A percentile compares a stretch with the other conserved stretches of the same genome.
Evolutionary conservation across 2,797 vertebrate species (phyloP).

Genomic region (Buceros bicornis): DNA sequence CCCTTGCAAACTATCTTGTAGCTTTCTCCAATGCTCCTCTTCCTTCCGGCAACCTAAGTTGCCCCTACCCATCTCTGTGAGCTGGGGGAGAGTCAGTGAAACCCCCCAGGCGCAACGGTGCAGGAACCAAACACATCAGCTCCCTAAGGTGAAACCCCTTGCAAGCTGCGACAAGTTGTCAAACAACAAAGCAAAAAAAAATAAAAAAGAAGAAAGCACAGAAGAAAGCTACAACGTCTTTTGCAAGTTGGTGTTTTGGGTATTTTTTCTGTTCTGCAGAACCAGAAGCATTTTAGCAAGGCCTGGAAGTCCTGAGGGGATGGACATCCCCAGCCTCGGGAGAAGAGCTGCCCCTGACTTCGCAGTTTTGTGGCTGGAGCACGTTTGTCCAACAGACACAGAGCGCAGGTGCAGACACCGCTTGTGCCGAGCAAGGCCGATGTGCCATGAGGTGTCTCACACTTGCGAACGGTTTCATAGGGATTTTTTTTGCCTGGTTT

Average conservation of each 20-base stretch:
- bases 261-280: neutral
- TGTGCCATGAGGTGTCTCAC: no score
- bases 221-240: neutral
- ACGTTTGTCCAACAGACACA: accelerated
- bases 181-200: neutral
- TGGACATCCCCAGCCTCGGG: neutral
- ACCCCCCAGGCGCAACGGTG: accelerated
- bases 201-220: accelerated
- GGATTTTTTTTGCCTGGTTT: neutral
- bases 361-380: neutral
- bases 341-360: neutral
- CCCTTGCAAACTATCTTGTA: neutral
- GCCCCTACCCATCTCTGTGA: neutral
- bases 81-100: neutral
- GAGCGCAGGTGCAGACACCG: neutral
- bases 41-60: neutral
- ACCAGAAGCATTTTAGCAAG: neutral
- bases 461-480: neutral
- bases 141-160: neutral
- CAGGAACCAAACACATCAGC: neutral
- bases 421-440: neutral
- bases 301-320: neutral
- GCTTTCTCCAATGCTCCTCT: neutral
- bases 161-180: accelerated
- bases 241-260: neutral